A percentile compares a stretch with the other conserved stretches of the same genome.
Evolutionary conservation across 2,113 vertebrate genomes (phyloP).

Genomic region (Egretta garzetta): DNA sequence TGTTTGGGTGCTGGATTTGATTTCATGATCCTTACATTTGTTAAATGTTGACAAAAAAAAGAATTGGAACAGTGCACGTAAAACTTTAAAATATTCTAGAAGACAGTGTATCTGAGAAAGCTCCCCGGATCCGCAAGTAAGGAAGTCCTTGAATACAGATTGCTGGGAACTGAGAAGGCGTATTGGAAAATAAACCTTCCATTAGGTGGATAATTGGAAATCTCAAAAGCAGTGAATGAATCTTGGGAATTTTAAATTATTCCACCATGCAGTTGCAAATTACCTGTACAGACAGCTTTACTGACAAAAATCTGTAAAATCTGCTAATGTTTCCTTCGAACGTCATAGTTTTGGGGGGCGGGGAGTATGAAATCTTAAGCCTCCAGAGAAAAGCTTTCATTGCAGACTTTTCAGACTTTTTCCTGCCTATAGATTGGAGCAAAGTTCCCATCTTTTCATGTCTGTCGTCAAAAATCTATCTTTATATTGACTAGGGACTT

Average conservation of each 20-base stretch:
- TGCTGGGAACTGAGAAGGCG: background rate
- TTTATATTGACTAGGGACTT: background rate
- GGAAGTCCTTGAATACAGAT: background rate
- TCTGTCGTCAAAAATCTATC: background rate
- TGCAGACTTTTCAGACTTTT: background rate
- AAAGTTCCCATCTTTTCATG: background rate
- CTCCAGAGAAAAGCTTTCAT: background rate
- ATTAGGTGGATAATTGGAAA: background rate
- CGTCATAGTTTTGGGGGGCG: background rate
- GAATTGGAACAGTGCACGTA: background rate
- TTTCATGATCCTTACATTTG: constrained; percentile 28
- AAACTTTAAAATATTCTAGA: background rate
- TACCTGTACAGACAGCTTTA: background rate
- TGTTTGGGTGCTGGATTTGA: constrained; percentile 33
- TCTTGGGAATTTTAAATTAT: background rate
- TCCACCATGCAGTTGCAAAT: background rate
- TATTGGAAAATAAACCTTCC: background rate
- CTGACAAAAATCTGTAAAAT: background rate
- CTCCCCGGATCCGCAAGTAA: background rate
- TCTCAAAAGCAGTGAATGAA: background rate
- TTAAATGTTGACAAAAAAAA: constrained; percentile 39
- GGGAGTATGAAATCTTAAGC: background rate
- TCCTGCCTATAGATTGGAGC: background rate
- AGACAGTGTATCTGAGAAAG: background rate
- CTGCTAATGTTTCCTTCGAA: background rate